Base-by-base conservation (phyloP, 1,140 invertebrate species). In the Drosophila grimshawi region DNA sequence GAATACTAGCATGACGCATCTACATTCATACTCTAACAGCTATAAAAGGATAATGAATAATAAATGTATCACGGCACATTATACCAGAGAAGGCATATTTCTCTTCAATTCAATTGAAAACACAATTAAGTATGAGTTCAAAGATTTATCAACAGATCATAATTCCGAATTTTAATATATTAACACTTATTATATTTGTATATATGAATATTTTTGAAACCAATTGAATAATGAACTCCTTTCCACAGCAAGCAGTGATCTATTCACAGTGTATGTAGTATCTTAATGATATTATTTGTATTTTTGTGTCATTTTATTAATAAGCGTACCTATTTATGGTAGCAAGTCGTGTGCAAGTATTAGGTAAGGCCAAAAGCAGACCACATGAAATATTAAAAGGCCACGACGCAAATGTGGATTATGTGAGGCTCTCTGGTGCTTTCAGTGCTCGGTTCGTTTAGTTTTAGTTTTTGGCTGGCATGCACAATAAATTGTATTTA, bases 401-500 rank as follows among this genome's bases (percentile, higher is more conserved):
- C 53, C 83, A 72, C 53, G 52, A 74, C 63, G 62, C 71, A 76
- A 82, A 81, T 79, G 74, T 68, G 78, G 81, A 76, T 76, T 63
- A 64, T 83, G 76, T 63, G 51, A 30, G 63, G 64, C 77, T 43
- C 39, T 80, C 46, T 37, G 19, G 11, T 60, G 66, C 55, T 60
- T 62, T 70, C 57, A 59, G 75, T 71, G 68, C 67, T 62, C 27
- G 81, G 65, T 81, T 78, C 57, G 76, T 61, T 67, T 61, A 70
- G 63, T 52, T 72, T 55, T 45, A 61, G 67, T 56, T 62, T 73
- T 73, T 45, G 55, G 78, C 61, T 66, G 41, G 67, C 81, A 85
- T 85, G 75, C 76, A 86, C 82, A 86, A 86, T 86, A 86, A 86
- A 86, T 86, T 86, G 83, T 86, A 86, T 86, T 86, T 86, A 81